A percentile compares a stretch with the other conserved stretches of the same genome.
phyloP scores from a whole-genome alignment of 2,797 vertebrate species.

The Scarus forsteni region DNA sequence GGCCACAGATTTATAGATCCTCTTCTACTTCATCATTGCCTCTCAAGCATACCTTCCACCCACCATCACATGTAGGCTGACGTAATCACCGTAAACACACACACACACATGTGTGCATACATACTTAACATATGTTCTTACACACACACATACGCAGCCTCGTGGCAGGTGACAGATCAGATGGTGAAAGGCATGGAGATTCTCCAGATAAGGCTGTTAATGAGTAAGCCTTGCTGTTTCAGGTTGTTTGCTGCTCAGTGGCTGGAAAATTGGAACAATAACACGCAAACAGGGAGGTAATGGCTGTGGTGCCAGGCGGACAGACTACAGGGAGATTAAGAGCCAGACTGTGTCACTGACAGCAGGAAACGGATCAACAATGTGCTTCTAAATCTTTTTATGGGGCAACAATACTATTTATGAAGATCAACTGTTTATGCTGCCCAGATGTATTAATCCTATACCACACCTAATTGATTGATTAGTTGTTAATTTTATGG shows the following conservation, averaged over 20 bases:
- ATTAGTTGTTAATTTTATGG: too few relatives aligned
- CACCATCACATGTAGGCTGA: conserved; percentile 23
- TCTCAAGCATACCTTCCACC: conserved; percentile 3
- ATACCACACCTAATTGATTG: neutral
- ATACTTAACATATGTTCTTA: neutral
- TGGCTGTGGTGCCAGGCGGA: conserved; percentile 49
- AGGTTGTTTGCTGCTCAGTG: conserved; percentile 79
- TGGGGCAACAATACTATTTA: neutral
- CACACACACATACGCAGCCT: neutral
- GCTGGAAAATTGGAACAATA: conserved; percentile 81
- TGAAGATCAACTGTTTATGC: fast-evolving
- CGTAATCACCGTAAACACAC: conserved; percentile 14
- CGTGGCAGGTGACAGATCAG: conserved; percentile 59
- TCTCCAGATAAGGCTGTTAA: conserved; percentile 76
- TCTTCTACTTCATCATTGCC: neutral
- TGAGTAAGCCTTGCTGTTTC: conserved; percentile 77
- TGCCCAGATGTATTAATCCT: neutral
- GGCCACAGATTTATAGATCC: neutral
- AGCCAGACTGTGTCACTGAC: neutral
- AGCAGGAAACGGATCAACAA: neutral
- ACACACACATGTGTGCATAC: conserved; percentile 14
- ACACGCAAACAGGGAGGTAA: conserved; percentile 76
- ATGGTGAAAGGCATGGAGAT: conserved; percentile 62
- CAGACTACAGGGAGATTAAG: conserved; percentile 11
- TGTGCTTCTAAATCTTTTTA: conserved; percentile 9